Base-by-base conservation (phyloP, 2,113 vertebrate species). In the Ochotona curzoniae region DNA sequence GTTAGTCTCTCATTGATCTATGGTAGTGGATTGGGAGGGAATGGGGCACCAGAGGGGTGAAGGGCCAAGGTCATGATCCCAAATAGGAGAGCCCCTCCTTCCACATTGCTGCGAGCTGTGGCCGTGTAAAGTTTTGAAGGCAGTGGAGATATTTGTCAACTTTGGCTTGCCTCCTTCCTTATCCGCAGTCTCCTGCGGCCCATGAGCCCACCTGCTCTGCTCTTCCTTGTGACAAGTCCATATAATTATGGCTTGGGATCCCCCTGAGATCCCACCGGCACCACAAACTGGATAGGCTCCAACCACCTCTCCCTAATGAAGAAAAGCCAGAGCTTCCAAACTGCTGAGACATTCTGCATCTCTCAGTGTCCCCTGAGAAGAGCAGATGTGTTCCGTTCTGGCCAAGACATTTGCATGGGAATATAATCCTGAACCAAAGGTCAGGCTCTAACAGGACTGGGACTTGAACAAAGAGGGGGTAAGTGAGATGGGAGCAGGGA, bases 381-480 rank as follows among this genome's bases (percentile, higher is more conserved):
- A 97, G 93, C 83, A 95, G 96, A 93, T 89, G 88, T 96, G 87
- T 89, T 92, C 87, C 69, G 89, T 21, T 78, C 84, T 86, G 96
- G 85, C 86, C 93, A 69, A 81, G 79, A 94, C 32, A 89, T 81
- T 83, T 92, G 66, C 57, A 88, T 44, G 75, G 74, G 85, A 93
- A 83, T 92, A 83, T 69, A 93, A 79, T 88, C 30, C 85, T 88
- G 82, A 69, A 88, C 60, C 35, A 60, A 81, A 96, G 26, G 23
- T 90, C 84, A 95, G 76, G 94, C 85, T 90, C 74, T 87, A 79
- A 81, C n/a, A 54, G 5, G 47, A 49, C 63, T 21, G 1, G 3
- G 69, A 80, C 81, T 26, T 75, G 84, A 69, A 89, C 61, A 26
- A 47, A 92, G 49, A 75, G 2, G 7, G 11, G 61, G n/a, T 28